Base-by-base conservation (phyloP, 2,888 invertebrate species). In the Mimas tiliae region DNA sequence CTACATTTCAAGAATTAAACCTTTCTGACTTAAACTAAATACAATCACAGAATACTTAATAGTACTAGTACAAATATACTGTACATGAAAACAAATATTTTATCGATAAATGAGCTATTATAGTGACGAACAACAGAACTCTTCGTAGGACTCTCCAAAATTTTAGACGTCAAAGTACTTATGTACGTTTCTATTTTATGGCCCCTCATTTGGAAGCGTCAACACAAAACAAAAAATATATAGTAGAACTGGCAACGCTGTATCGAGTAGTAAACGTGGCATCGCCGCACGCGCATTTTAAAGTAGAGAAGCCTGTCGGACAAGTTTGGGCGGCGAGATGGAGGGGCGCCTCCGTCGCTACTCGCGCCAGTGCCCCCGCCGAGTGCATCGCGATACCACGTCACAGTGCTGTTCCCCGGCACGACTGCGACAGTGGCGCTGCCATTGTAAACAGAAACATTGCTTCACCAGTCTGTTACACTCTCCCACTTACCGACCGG, bases 221-320 rank as follows among this genome's bases (percentile, higher is more conserved):
- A 90, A 90, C 84, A 88, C 81, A 89, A 89, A 89, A 90, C 87
- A 89, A 89, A 91, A 91, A 80, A 90, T 86, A 79, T 82, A 73
- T 71, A 79, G 69, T 75, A 81, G 82, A 86, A 83, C 89, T 90
- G 86, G 91, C 88, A 88, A 88, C 88, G 87, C 79, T 78, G 82
- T 84, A 81, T 81, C 82, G 77, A 79, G 72, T 66, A 65, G 72
- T 70, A 83, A 88, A 87, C 87, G 87, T 88, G 87, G 90, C 89
- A 90, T 82, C 90, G 87, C 80, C 91, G 92, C 90, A 87, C 85
- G 90, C 92, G 91, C 92, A 91, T 80, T 27, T 79, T 84, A 79
- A 80, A 83, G 86, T 82, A 88, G 83, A 81, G 82, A 85, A 88
- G 88, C 88, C 84, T 80, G 90, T 88, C 86, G 81, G 80, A 84